Conservation (phyloP, 1,140 invertebrate species). For the Andricus grossulariae region DNA sequence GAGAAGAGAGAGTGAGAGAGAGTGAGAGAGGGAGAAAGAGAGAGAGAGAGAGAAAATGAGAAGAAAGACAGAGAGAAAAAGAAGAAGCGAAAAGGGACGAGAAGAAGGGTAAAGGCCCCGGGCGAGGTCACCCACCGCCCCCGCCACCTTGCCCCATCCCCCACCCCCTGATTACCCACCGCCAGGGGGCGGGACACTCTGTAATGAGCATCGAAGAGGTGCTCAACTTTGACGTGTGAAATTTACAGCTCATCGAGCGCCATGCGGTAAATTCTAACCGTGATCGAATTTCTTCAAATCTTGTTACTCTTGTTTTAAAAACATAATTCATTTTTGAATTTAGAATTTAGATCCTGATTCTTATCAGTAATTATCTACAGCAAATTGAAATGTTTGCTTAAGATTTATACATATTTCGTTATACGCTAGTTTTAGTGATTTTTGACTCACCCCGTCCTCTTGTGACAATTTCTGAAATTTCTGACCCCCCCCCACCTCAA, state of each 20-base stretch:
- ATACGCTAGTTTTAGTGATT: too few relatives aligned
- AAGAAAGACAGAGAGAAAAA: constrained; percentile 45
- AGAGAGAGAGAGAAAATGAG: constrained; percentile 31
- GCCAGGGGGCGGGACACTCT: constrained; percentile 71
- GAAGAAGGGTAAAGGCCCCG: constrained; percentile 66
- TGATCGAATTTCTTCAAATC: too few relatives aligned
- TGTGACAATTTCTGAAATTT: too few relatives aligned
- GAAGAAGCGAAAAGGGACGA: constrained; percentile 36
- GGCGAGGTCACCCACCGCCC: constrained; percentile 75
- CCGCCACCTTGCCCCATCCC: constrained; percentile 52
- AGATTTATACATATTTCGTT: too few relatives aligned
- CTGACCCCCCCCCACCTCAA: too few relatives aligned
- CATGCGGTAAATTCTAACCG: background rate
- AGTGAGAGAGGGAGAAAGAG: constrained; percentile 31
- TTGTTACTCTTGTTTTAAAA: too few relatives aligned
- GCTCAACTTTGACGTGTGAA: constrained; percentile 63
- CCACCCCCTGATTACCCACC: constrained; percentile 71
- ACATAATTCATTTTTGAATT: too few relatives aligned
- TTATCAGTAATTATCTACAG: too few relatives aligned
- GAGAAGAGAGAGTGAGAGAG: constrained; percentile 39
- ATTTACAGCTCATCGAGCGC: constrained; percentile 12
- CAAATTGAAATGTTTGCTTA: too few relatives aligned
- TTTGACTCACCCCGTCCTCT: too few relatives aligned
- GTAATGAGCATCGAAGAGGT: constrained; percentile 74
- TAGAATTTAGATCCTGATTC: too few relatives aligned